Conservation (phyloP, 1,140 invertebrate genomes). For the Zaprionus ornatus region DNA sequence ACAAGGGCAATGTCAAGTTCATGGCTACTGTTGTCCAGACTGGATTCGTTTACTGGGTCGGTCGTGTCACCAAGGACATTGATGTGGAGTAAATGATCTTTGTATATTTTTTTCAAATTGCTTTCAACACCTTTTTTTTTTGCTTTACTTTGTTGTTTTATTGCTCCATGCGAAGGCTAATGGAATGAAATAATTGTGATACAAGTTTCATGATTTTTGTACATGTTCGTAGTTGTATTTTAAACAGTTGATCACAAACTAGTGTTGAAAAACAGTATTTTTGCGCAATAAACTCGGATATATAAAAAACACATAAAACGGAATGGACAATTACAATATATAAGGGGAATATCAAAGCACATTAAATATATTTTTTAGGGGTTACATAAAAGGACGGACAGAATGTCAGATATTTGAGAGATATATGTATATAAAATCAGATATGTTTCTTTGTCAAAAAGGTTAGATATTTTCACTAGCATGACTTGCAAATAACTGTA, state of each 20-base stretch:
- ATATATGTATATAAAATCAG: background rate
- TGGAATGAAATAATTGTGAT: conserved; percentile 61
- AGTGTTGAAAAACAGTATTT: conserved; percentile 61
- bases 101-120: conserved; percentile 7
- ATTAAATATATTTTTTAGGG: background rate
- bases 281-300: conserved; percentile 55
- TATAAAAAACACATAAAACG: conserved; percentile 7
- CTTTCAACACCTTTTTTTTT: conserved; percentile 23
- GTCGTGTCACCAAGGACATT: conserved; percentile 72
- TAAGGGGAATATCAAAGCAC: background rate
- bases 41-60: conserved; percentile 84
- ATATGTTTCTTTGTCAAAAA: background rate
- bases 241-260: conserved; percentile 11
- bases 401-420: background rate
- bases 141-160: conserved; percentile 28
- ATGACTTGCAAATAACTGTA: background rate
- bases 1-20: conserved; percentile 82
- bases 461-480: background rate
- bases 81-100: conserved; percentile 58
- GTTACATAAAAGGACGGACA: too few species aligned
- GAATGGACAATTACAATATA: background rate
- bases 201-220: conserved; percentile 52
- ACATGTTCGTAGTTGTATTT: conserved; percentile 25
- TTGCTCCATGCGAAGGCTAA: conserved; percentile 23
- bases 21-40: conserved; percentile 83